Evolutionary conservation across 2,888 invertebrate genomes (phyloP).

Genomic region (Psococerastis gibbosa): DNA sequence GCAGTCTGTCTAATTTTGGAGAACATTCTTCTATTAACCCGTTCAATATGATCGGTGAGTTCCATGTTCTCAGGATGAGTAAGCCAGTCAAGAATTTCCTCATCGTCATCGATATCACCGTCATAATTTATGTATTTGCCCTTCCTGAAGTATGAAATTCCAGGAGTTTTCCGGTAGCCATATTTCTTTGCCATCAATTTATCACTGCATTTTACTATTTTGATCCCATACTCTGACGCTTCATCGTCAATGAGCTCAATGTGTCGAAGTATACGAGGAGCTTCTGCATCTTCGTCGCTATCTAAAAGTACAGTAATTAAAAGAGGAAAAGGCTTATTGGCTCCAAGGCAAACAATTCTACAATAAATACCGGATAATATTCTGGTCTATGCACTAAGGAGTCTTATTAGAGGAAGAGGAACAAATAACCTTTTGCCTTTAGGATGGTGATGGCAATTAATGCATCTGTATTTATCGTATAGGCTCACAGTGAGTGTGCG

Average conservation of each 20-base stretch:
- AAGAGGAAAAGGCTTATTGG: conserved; percentile 2
- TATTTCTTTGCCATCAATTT: conserved; percentile 85
- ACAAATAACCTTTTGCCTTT: too few species aligned
- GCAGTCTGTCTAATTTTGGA: conserved; percentile 74
- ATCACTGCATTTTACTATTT: conserved; percentile 73
- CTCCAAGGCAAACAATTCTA: neutral
- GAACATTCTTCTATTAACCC: conserved; percentile 84
- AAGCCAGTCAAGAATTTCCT: conserved; percentile 74
- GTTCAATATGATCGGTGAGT: conserved; percentile 77
- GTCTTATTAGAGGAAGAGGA: too few species aligned
- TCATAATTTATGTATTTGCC: conserved; percentile 77
- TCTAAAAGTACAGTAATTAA: conserved; percentile 29
- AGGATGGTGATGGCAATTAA: too few species aligned
- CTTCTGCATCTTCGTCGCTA: conserved; percentile 63
- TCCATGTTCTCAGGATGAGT: conserved; percentile 91
- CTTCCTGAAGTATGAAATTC: conserved; percentile 78
- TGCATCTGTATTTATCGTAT: too few species aligned
- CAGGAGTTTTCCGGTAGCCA: conserved; percentile 74
- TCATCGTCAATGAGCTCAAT: conserved; percentile 83
- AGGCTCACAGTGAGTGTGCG: too few species aligned
- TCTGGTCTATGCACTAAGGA: too few species aligned
- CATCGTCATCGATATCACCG: conserved; percentile 81
- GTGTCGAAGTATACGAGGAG: conserved; percentile 62
- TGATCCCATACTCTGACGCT: conserved; percentile 78
- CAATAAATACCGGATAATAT: too few species aligned